Conservation (phyloP, 2,888 invertebrate genomes). For the Lampropteryx suffumata region DNA sequence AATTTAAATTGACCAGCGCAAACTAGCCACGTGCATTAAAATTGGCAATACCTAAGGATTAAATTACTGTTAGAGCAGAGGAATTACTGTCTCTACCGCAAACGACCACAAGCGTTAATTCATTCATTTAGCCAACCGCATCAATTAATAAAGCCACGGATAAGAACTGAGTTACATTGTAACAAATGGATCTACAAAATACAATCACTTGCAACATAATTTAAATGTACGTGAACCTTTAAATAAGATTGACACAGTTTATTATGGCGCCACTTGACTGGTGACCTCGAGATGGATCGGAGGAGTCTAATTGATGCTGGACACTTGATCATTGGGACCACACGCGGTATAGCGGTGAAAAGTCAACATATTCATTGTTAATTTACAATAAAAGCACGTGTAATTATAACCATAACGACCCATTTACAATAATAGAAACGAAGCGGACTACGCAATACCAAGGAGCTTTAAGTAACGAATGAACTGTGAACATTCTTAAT, state of each 20-base stretch:
- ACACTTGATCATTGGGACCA: conserved; percentile 56
- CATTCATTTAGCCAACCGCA: conserved; percentile 17
- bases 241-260: conserved; percentile 56
- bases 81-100: neutral
- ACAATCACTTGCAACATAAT: conserved; percentile 29
- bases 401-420: neutral
- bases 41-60: too few relatives aligned
- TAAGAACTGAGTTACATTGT: conserved; percentile 16
- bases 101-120: conserved; percentile 8
- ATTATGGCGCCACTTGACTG: conserved; percentile 46
- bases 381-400: conserved; percentile 2
- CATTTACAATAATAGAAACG: conserved; percentile 5
- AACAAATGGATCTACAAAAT: conserved; percentile 16
- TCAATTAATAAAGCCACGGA: conserved; percentile 16
- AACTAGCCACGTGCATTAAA: too few relatives aligned
- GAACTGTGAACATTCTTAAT: too few relatives aligned
- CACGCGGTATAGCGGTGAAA: conserved; percentile 55
- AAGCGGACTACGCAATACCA: neutral
- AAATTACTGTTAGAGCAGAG: too few relatives aligned
- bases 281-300: conserved; percentile 59
- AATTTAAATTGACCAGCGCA: too few relatives aligned
- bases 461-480: too few relatives aligned
- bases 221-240: conserved; percentile 35
- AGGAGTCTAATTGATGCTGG: conserved; percentile 53
- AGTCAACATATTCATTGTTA: conserved; percentile 58